Percentiles rank a stretch among this genome's conserved stretches.
Conservation (phyloP, 2,113 vertebrate genomes). For the Meriones unguiculatus region DNA sequence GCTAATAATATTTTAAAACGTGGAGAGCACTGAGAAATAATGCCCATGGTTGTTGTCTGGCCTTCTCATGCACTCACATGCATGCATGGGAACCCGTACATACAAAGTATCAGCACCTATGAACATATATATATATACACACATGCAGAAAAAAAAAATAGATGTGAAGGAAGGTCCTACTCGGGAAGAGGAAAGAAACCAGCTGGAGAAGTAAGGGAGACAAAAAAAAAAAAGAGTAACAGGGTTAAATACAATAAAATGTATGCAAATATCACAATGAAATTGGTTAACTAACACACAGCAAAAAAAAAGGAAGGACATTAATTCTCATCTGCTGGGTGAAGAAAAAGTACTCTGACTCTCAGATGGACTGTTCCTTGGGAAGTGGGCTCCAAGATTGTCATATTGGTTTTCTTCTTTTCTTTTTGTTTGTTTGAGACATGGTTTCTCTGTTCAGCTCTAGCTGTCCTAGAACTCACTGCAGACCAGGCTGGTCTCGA, state of each 20-base stretch:
- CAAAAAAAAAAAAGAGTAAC: background rate
- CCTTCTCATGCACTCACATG: background rate
- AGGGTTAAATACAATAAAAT: background rate
- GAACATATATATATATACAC: background rate
- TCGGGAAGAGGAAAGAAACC: background rate
- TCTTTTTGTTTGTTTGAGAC: no score
- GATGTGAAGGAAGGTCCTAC: background rate
- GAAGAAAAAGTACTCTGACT: constrained; percentile 14
- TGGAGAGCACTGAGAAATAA: background rate
- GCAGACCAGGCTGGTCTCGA: no score
- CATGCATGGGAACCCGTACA: background rate
- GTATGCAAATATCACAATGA: background rate
- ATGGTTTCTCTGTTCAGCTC: no score
- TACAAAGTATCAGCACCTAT: background rate
- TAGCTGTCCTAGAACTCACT: no score
- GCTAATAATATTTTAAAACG: background rate
- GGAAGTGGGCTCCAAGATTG: background rate
- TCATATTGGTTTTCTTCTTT: background rate
- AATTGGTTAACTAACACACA: background rate
- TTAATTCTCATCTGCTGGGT: background rate
- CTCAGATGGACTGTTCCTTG: background rate
- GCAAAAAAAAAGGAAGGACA: background rate
- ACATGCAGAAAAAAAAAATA: background rate
- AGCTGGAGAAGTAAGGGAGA: background rate
- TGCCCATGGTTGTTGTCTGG: background rate